Conservation (phyloP, 2,113 vertebrate species). For the Petrocephalus zakoni region DNA sequence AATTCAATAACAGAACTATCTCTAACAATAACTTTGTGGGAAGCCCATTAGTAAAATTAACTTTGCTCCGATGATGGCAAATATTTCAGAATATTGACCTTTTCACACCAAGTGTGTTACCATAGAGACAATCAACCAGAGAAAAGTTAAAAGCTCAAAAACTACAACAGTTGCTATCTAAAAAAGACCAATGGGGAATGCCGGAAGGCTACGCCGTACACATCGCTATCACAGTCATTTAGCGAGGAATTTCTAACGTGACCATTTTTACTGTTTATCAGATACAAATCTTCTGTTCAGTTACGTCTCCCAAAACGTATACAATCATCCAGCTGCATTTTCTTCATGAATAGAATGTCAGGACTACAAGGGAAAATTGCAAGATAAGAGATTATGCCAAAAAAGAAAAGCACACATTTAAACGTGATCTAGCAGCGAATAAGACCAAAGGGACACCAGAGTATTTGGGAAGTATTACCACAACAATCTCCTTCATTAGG, state of each 20-base stretch:
- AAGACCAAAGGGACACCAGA: not conserved
- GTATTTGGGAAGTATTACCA: slow-evolving; percentile 38
- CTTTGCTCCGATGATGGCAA: slow-evolving; percentile 62
- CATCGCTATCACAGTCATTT: slow-evolving; percentile 49
- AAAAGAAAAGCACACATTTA: not conserved
- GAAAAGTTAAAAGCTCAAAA: slow-evolving; percentile 64
- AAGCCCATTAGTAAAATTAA: slow-evolving; percentile 56
- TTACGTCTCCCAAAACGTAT: not conserved
- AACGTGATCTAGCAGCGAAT: not conserved
- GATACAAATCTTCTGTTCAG: slow-evolving; percentile 8
- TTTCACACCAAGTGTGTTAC: slow-evolving; percentile 65
- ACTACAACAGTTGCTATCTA: slow-evolving; percentile 60
- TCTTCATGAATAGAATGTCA: slow-evolving; percentile 5
- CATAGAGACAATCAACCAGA: slow-evolving; percentile 55
- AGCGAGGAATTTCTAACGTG: slow-evolving; percentile 42
- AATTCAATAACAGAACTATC: slow-evolving; percentile 38
- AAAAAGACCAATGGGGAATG: slow-evolving; percentile 57
- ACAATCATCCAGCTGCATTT: slow-evolving; percentile 18
- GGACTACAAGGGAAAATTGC: not conserved
- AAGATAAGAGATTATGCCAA: not conserved
- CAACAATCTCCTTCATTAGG: slow-evolving; percentile 56
- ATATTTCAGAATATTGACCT: slow-evolving; percentile 62
- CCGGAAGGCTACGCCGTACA: slow-evolving; percentile 55
- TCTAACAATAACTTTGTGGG: slow-evolving; percentile 56
- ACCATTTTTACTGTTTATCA: slow-evolving; percentile 25